phyloP scores from a whole-genome alignment of 2,888 invertebrate genomes.

The Drosophila pseudotalamancana region DNA sequence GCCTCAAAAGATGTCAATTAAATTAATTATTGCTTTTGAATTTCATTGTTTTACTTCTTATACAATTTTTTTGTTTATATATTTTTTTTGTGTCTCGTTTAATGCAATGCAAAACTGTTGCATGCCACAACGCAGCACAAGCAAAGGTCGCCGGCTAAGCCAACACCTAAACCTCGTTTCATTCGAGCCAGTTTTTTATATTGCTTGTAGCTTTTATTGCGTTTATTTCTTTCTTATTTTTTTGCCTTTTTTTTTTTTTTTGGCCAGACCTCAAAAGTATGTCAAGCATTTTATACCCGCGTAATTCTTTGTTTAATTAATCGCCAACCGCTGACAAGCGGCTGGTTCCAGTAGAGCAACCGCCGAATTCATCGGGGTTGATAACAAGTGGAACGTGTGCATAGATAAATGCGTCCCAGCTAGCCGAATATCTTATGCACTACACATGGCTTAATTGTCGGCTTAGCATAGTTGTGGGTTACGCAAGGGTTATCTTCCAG shows the following conservation, averaged over 20 bases:
- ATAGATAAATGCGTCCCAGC: fast-evolving
- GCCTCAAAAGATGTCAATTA: constrained; percentile 83
- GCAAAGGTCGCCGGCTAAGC: constrained; percentile 55
- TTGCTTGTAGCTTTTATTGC: no score
- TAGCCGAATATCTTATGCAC: constrained; percentile 29
- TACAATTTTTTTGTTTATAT: not conserved
- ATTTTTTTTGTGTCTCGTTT: constrained; percentile 41
- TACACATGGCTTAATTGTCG: no score
- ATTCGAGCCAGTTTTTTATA: constrained; percentile 37
- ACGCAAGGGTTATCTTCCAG: no score
- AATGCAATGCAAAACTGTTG: constrained; percentile 75
- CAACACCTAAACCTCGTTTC: constrained; percentile 60
- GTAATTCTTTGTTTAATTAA: constrained; percentile 81
- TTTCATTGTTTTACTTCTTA: constrained; percentile 42
- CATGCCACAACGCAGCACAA: constrained; percentile 37
- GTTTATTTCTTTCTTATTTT: not conserved
- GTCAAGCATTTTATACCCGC: constrained; percentile 82
- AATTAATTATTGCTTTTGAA: constrained; percentile 81
- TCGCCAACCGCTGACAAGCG: constrained; percentile 74
- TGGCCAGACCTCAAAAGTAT: constrained; percentile 69
- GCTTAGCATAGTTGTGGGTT: no score
- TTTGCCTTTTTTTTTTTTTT: constrained; percentile 34
- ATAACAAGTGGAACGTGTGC: constrained; percentile 43
- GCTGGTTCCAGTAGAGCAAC: constrained; percentile 74
- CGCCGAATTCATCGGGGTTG: constrained; percentile 57